Evolutionary conservation across 2,797 vertebrate genomes (phyloP).

Genomic region (Gadopsis marmoratus): DNA sequence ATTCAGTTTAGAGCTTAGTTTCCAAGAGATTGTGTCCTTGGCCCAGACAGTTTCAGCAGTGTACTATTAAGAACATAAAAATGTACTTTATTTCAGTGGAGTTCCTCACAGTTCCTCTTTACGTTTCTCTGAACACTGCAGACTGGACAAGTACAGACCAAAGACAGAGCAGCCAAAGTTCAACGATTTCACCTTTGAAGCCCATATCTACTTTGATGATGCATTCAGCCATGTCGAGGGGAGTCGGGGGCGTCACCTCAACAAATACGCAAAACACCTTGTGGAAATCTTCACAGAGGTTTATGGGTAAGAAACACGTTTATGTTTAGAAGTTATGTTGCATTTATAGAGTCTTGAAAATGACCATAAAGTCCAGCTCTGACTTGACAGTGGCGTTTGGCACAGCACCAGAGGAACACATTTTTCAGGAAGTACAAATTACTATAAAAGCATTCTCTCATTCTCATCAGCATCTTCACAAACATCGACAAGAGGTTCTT

Average conservation of each 20-base stretch:
- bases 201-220: slow-evolving; percentile 83
- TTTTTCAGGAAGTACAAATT: neutral
- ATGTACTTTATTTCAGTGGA: neutral
- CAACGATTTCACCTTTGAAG: slow-evolving; percentile 72
- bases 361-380: neutral
- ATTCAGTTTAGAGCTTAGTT: neutral
- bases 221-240: slow-evolving; percentile 61
- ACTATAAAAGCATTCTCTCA: neutral
- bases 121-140: slow-evolving; percentile 49
- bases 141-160: slow-evolving; percentile 79
- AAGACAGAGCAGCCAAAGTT: neutral
- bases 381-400: neutral
- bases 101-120: neutral
- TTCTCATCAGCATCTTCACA: slow-evolving; percentile 71
- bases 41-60: neutral
- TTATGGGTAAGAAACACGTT: slow-evolving; percentile 64
- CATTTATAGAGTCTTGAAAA: neutral
- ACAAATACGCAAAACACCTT: slow-evolving; percentile 69
- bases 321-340: too few species aligned
- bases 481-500: slow-evolving; percentile 60
- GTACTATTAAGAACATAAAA: too few species aligned
- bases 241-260: slow-evolving; percentile 55
- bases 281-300: slow-evolving; percentile 73
- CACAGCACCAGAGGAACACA: neutral
- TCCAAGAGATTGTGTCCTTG: neutral